These are phyloP conservation scores for Saccostrea echinata DNA, from an alignment of 1,140 invertebrate species.

Conservation along the genomic window DNA sequence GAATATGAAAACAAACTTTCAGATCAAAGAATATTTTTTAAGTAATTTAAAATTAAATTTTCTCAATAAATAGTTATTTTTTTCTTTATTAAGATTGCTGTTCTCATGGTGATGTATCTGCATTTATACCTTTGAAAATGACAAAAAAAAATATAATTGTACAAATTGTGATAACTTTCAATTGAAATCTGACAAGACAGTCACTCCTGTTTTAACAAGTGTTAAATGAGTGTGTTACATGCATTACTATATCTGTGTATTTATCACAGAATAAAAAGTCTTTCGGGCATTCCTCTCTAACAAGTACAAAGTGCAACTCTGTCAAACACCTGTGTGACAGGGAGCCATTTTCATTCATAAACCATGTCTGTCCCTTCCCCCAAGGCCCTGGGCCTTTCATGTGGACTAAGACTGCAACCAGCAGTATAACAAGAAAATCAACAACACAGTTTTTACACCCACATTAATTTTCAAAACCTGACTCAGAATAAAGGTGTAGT, in stretches of 20 bases:
- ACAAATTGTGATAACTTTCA: too few relatives aligned
- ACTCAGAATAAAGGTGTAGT: neutral
- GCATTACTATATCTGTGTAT: neutral
- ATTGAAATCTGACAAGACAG: neutral
- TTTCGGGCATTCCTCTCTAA: neutral
- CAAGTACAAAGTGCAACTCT: neutral
- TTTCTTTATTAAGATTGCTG: too few relatives aligned
- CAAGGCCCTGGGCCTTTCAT: neutral
- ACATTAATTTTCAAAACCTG: neutral
- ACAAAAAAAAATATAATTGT: too few relatives aligned
- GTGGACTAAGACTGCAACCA: neutral
- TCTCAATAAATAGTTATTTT: too few relatives aligned
- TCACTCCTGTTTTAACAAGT: neutral
- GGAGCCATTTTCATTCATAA: constrained; percentile 1
- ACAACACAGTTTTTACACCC: too few relatives aligned
- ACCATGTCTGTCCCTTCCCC: neutral
- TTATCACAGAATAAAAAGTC: neutral
- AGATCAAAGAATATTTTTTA: too few relatives aligned
- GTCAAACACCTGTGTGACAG: neutral
- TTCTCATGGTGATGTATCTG: too few relatives aligned
- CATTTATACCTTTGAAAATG: too few relatives aligned
- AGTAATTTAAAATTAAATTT: too few relatives aligned
- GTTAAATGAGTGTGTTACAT: neutral
- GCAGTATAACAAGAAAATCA: neutral
- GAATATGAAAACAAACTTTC: too few relatives aligned